phyloP scores from a whole-genome alignment of 2,888 invertebrate genomes.

The Ichneumoninae sp. region DNA sequence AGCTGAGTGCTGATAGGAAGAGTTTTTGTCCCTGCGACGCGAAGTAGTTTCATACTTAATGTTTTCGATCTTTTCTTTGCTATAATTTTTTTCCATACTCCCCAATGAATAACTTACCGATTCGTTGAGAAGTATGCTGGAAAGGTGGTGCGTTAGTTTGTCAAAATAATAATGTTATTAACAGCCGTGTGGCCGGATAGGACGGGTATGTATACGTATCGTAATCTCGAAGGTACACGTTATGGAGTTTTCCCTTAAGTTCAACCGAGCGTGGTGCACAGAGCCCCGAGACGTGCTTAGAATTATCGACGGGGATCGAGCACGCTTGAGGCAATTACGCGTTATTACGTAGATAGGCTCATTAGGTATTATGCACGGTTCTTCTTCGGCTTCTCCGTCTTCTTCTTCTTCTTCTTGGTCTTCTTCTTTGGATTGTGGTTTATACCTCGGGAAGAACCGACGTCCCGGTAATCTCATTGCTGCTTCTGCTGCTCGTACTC shows the following conservation, averaged over 20 bases:
- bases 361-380: slow-evolving; percentile 81
- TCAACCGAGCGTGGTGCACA: slow-evolving; percentile 69
- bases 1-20: no score
- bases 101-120: slow-evolving; percentile 45
- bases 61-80: neutral
- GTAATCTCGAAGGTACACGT: slow-evolving; percentile 56
- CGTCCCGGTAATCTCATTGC: slow-evolving; percentile 59
- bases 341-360: slow-evolving; percentile 80
- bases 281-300: slow-evolving; percentile 72
- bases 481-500: slow-evolving; percentile 28
- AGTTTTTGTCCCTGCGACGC: neutral
- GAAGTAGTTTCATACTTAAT: slow-evolving; percentile 5
- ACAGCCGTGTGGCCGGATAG: slow-evolving; percentile 59
- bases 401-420: slow-evolving; percentile 52
- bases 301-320: slow-evolving; percentile 79
- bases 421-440: slow-evolving; percentile 57
- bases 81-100: neutral
- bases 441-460: slow-evolving; percentile 58
- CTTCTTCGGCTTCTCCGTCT: slow-evolving; percentile 69
- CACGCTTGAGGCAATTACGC: slow-evolving; percentile 77
- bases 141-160: slow-evolving; percentile 33
- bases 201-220: slow-evolving; percentile 46
- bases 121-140: slow-evolving; percentile 45
- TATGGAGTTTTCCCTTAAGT: slow-evolving; percentile 66
- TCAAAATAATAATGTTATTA: slow-evolving; percentile 66